Evolutionary conservation across 2,113 vertebrate genomes (phyloP).

Genomic region (Vidua chalybeata): DNA sequence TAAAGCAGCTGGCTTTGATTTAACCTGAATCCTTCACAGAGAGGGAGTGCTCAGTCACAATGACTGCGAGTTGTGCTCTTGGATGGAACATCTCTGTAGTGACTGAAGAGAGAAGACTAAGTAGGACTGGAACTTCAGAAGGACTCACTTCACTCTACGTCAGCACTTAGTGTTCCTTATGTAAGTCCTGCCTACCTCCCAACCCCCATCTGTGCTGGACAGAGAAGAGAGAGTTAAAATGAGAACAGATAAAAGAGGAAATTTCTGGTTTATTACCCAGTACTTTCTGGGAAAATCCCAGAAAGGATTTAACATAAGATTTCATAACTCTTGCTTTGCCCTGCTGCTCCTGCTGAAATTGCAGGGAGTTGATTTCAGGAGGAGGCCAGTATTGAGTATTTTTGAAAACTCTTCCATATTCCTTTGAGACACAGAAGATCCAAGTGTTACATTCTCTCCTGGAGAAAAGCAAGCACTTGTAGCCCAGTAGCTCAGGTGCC

Average conservation of each 20-base stretch:
- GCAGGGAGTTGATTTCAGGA: neutral
- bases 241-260: conserved; percentile 9
- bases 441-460: neutral
- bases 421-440: neutral
- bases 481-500: neutral
- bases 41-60: conserved; percentile 66
- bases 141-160: neutral
- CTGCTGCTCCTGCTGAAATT: neutral
- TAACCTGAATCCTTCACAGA: conserved; percentile 59
- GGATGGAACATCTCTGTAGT: neutral
- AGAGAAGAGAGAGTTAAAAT: neutral
- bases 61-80: neutral
- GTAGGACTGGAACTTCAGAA: neutral
- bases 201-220: neutral
- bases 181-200: neutral
- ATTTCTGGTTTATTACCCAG: neutral
- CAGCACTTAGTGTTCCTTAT: neutral
- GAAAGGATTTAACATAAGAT: neutral
- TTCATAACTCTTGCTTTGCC: neutral
- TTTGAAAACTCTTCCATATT: neutral
- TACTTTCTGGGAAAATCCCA: conserved; percentile 26
- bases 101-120: neutral
- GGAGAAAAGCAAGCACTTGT: neutral
- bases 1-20: conserved; percentile 78
- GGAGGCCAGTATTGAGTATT: neutral